Evolutionary conservation across 1,140 invertebrate genomes (phyloP), one percentile per base, ranked within the genome.

Genomic region (Acyrthosiphon pisum): DNA sequence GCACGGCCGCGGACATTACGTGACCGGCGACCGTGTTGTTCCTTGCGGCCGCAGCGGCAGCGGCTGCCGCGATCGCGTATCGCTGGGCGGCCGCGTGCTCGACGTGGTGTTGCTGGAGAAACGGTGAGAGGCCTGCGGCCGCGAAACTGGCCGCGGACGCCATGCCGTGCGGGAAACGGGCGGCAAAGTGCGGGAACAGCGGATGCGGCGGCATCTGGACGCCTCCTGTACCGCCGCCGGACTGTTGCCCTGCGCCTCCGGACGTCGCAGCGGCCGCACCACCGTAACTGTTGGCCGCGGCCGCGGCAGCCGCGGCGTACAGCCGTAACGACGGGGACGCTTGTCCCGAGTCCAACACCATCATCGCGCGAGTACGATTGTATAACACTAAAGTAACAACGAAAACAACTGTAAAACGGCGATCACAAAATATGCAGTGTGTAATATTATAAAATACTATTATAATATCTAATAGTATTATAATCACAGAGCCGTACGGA

Each of bases 261-360:
- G 93, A 90, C 86, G 76, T 84, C 56, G 94, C 90, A 48, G 11
- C 81, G 26, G 93, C 93, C 30, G 89, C 30, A 4, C 87, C 37
- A 35, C 87, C 88, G 93, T 90, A 56, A 86, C 46, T 68, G 93
- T 94, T 94, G n/a, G 93, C 93, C 30, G 92, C 94, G 84, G 94
- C 94, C 35, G 94, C 94, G n/a, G 94, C 94, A 48, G 94, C 94
- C 41, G 94, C 94, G 50, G 94, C 94, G 93, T 94, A 94, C 56
- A 94, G 90, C 76, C 94, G 87, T n/a, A 94, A 94, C 91, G 94
- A 93, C 53, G 94, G 94, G 30, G 94, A 93, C 92, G 94, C 83
- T 46, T 93, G 94, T 81, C 94, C 94, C 46, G 91, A 92, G 89
- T 94, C 94, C 53, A 94, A 93, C 44, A 94, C 94, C 94, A 94